These are phyloP conservation scores for Pachydiplax longipennis DNA, from an alignment of 2,888 invertebrate species.

Conservation along the genomic window DNA sequence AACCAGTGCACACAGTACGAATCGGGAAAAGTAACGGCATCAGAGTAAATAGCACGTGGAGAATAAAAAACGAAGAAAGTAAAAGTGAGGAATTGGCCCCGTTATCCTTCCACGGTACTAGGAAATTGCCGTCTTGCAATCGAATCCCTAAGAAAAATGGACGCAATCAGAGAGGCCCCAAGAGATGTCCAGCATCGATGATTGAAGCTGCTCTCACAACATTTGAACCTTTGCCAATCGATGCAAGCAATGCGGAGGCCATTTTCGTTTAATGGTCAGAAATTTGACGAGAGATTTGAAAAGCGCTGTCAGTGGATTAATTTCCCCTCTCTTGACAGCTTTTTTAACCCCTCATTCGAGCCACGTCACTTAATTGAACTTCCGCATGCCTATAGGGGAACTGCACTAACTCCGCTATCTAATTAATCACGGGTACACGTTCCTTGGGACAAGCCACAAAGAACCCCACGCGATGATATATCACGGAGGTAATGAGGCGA, in stretches of 20 bases:
- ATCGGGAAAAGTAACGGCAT: too few relatives aligned
- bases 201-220: too few relatives aligned
- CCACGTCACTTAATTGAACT: neutral
- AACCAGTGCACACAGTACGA: too few relatives aligned
- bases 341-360: neutral
- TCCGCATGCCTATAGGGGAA: neutral
- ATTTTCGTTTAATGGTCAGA: neutral
- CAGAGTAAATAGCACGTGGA: too few relatives aligned
- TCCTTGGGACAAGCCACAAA: neutral
- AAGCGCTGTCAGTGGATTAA: neutral
- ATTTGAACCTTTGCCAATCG: neutral
- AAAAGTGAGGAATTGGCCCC: too few relatives aligned
- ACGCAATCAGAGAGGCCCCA: too few relatives aligned
- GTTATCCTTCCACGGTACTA: too few relatives aligned
- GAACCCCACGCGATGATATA: neutral
- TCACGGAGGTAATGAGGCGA: neutral
- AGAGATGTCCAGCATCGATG: too few relatives aligned
- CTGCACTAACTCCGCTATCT: neutral
- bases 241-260: neutral
- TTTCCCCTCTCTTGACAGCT: neutral
- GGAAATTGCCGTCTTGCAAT: too few relatives aligned
- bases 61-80: too few relatives aligned
- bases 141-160: too few relatives aligned
- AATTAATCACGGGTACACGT: neutral
- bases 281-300: neutral